These are phyloP conservation scores for Holocentrus rufus DNA, from an alignment of 2,797 vertebrate genomes.

Conservation along the genomic window DNA sequence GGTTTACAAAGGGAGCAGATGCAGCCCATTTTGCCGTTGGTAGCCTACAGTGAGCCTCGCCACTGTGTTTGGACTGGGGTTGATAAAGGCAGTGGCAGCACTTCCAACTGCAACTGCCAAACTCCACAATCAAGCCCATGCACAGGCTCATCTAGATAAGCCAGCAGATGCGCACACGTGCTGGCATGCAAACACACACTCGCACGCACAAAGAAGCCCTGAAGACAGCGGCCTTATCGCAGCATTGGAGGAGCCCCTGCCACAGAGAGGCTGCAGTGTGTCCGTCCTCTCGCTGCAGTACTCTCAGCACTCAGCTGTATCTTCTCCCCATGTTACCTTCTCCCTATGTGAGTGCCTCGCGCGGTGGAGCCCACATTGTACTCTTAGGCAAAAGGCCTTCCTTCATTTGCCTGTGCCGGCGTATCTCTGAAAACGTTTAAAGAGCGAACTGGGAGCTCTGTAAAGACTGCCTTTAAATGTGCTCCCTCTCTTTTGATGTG, in stretches of 20 bases:
- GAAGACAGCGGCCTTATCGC: constrained; percentile 32
- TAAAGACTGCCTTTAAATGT: constrained; percentile 27
- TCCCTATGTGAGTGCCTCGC: constrained; percentile 33
- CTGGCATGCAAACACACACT: constrained; percentile 1
- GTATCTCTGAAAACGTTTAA: constrained; percentile 40
- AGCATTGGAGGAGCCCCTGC: constrained; percentile 42
- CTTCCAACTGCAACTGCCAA: constrained; percentile 41
- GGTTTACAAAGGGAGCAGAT: constrained; percentile 31
- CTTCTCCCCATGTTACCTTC: constrained; percentile 26
- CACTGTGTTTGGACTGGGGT: constrained; percentile 8
- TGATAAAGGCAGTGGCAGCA: constrained; percentile 52
- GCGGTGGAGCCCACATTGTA: constrained; percentile 27
- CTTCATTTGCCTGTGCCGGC: constrained; percentile 24
- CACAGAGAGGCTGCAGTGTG: constrained; percentile 43
- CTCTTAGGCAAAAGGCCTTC: constrained; percentile 7
- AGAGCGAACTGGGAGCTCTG: constrained; percentile 22
- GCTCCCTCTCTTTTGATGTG: constrained; percentile 33
- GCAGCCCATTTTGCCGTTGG: constrained; percentile 20
- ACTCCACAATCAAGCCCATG: constrained; percentile 29
- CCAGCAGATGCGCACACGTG: background rate
- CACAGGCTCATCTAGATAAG: constrained; percentile 16
- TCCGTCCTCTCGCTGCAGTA: constrained; percentile 51
- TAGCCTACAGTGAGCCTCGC: constrained; percentile 23
- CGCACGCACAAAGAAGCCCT: constrained; percentile 27
- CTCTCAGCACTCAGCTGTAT: constrained; percentile 48